Evolutionary conservation across 2,797 vertebrate genomes (phyloP).

Genomic region (Toxotes lorentzi): DNA sequence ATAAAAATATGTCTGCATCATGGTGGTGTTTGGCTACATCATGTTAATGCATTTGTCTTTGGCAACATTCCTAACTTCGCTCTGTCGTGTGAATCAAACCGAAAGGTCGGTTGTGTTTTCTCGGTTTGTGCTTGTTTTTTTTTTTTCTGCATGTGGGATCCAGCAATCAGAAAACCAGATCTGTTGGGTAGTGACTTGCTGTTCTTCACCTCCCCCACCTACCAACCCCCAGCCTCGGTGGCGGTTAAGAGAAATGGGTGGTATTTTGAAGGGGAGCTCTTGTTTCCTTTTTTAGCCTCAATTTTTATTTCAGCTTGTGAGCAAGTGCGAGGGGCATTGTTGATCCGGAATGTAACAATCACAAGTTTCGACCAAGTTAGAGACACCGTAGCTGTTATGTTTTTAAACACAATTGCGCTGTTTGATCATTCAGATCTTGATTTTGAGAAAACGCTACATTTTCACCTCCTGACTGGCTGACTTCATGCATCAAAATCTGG

Average conservation of each 20-base stretch:
- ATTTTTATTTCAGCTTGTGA: constrained; percentile 81
- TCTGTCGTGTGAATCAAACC: constrained; percentile 53
- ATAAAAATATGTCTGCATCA: constrained; percentile 8
- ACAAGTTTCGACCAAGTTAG: constrained; percentile 56
- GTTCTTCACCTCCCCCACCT: constrained; percentile 83
- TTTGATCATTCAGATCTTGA: neutral
- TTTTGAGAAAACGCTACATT: neutral
- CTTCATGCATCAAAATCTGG: neutral
- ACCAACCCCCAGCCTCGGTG: constrained; percentile 84
- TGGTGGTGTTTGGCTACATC: constrained; percentile 44
- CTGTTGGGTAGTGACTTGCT: constrained; percentile 83
- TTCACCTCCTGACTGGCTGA: neutral
- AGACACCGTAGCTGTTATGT: neutral
- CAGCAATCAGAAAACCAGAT: constrained; percentile 67
- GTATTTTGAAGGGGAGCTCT: constrained; percentile 85
- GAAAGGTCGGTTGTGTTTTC: constrained; percentile 47
- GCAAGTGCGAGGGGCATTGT: constrained; percentile 32
- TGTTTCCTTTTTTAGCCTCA: constrained; percentile 88
- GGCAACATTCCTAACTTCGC: constrained; percentile 48
- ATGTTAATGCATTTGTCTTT: constrained; percentile 45
- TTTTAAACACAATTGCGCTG: neutral
- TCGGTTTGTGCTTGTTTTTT: constrained; percentile 33
- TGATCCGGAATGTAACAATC: constrained; percentile 39
- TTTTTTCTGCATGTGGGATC: constrained; percentile 29
- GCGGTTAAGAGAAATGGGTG: constrained; percentile 84